Evolutionary conservation across 2,888 invertebrate genomes (phyloP), one percentile per base, ranked within the genome.

Genomic region (Amblyjoppa proteus): DNA sequence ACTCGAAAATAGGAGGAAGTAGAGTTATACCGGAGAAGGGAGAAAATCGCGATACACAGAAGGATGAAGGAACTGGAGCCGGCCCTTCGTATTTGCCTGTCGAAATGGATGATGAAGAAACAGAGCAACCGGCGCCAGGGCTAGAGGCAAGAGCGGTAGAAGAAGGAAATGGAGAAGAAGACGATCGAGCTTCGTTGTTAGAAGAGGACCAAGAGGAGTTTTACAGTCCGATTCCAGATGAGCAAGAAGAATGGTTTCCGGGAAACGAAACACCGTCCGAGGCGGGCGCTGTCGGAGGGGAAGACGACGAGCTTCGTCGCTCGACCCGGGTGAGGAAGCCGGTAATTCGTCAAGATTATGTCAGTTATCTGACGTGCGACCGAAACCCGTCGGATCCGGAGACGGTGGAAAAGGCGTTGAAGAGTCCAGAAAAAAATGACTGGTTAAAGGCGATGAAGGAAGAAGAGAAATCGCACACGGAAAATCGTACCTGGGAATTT

Each of bases 1-100:
- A 51, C 16, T 51, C 49, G 49, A 51, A 51, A 9, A 16, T 77
- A 84, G 77, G 84, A 79, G 3, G 34, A 69, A 13, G 84, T 84
- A 34, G 11, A 82, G 9, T 81, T 84, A 84, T 20, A 77, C n/a
- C 25, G 31, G 0, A 13, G 38, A 38, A 38, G 5, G 38, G 4
- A 38, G 38, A 38, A 38, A 38, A 38, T 38, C 38, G 38, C 0
- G 38, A 3, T 38, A 4, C 4, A 38, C 38, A 38, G 38, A 6
- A 38, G n/a, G 3, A 25, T 2, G 20, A 28, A 31, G 5, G 49
- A 31, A n/a, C 20, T 3, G 25, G 6, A 45, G n/a, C 31, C 16
- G 20, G 49, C 13, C 61, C 13, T 20, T 49, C 20, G 4, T 20
- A n/a, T 61, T 28, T 41, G 3, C n/a, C 64, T 51, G 13, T 51